Conservation (phyloP, 2,797 vertebrate genomes). For the Mallotus villosus region DNA sequence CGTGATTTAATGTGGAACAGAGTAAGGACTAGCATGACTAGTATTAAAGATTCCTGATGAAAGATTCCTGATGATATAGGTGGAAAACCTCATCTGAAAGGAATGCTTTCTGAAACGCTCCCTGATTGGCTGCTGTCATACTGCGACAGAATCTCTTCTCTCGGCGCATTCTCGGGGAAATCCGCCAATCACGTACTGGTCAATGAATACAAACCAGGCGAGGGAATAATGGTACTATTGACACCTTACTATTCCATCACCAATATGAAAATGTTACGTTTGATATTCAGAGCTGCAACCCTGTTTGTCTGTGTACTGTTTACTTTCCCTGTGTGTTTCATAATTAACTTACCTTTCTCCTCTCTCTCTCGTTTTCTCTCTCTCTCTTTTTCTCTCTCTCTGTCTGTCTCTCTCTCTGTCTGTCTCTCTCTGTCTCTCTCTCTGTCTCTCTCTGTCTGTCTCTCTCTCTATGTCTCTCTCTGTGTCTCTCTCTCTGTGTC, state of each 20-base stretch:
- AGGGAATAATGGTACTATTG: conserved; percentile 85
- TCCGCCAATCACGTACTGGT: conserved; percentile 88
- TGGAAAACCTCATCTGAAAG: conserved; percentile 83
- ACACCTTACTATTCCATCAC: not conserved
- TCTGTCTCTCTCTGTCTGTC: no score
- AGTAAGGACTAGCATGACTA: not conserved
- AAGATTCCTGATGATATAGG: conserved; percentile 55
- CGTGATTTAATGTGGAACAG: not conserved
- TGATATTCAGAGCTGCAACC: not conserved
- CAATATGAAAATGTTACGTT: not conserved
- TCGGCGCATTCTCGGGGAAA: conserved; percentile 81
- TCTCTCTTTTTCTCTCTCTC: no score
- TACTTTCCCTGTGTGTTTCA: no score
- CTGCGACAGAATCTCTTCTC: conserved; percentile 80
- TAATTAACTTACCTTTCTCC: no score
- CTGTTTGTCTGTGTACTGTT: no score
- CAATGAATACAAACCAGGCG: conserved; percentile 86
- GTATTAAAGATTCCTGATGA: not conserved
- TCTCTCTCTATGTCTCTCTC: no score
- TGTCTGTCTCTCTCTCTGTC: no score
- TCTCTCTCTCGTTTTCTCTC: no score
- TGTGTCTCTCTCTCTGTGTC: no score
- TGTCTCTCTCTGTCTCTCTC: no score
- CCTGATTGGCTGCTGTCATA: conserved; percentile 83
- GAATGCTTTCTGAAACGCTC: conserved; percentile 84